Conservation (phyloP, 2,888 invertebrate genomes). For the Nomada ferruginata region DNA sequence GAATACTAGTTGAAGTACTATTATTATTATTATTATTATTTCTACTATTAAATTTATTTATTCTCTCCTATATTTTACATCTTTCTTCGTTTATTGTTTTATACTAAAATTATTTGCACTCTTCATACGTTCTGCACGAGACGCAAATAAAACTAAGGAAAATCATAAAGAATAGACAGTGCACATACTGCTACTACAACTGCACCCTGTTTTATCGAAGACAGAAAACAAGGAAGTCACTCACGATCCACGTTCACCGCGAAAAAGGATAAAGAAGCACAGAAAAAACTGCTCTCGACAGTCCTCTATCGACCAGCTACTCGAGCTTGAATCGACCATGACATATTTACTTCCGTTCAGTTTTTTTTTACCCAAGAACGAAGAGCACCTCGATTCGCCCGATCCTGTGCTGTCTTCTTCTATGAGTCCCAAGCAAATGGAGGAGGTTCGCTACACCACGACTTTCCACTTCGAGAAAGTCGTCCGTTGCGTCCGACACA, state of each 20-base stretch:
- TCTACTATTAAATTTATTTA: no score
- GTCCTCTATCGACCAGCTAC: slow-evolving; percentile 38
- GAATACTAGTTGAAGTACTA: no score
- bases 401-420: neutral
- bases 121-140: neutral
- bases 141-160: neutral
- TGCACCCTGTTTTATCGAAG: neutral
- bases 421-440: slow-evolving; percentile 48
- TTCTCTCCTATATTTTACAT: no score
- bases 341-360: slow-evolving; percentile 54
- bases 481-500: slow-evolving; percentile 46
- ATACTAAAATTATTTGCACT: no score
- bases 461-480: slow-evolving; percentile 51
- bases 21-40: no score
- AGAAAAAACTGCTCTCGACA: slow-evolving; percentile 22
- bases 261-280: neutral
- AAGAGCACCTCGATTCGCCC: neutral
- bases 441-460: slow-evolving; percentile 47
- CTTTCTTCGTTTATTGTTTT: no score
- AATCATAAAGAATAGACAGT: neutral
- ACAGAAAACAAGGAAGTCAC: slow-evolving; percentile 9
- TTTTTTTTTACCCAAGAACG: slow-evolving; percentile 28
- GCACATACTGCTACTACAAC: neutral
- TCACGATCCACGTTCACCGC: slow-evolving; percentile 7
- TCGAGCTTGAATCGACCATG: slow-evolving; percentile 52